A percentile compares a stretch with the other conserved stretches of the same genome.
phyloP scores from a whole-genome alignment of 2,888 invertebrate species.

The Pseudolycoriella hygida region DNA sequence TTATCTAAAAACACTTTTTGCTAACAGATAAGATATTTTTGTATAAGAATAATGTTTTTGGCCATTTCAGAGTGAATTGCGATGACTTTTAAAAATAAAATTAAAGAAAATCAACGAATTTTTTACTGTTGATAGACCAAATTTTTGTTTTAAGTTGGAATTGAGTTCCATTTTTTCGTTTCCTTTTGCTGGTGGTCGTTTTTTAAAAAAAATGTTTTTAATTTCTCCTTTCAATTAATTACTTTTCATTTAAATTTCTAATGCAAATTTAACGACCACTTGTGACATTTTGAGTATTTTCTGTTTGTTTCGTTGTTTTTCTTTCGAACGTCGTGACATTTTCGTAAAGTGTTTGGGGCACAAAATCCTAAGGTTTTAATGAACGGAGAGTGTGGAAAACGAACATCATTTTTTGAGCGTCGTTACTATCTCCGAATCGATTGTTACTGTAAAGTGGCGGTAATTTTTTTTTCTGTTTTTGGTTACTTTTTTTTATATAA shows the following conservation, averaged over 20 bases:
- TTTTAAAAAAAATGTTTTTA: background rate
- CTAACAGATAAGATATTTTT: slow-evolving; percentile 26
- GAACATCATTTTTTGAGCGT: slow-evolving; percentile 30
- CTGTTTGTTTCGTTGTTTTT: too few relatives aligned
- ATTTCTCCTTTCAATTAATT: background rate
- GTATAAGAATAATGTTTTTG: slow-evolving; percentile 3
- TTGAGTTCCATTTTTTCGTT: background rate
- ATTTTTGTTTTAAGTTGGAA: background rate
- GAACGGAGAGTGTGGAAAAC: background rate
- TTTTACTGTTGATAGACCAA: background rate
- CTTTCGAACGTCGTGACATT: slow-evolving; percentile 14
- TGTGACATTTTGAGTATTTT: background rate
- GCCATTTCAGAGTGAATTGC: slow-evolving; percentile 29
- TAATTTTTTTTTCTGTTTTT: slow-evolving; percentile 12
- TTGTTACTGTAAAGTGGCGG: slow-evolving; percentile 14
- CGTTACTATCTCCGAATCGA: slow-evolving; percentile 21
- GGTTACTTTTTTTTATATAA: background rate
- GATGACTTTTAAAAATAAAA: background rate
- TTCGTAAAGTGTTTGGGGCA: slow-evolving; percentile 28
- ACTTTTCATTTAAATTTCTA: too few relatives aligned
- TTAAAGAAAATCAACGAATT: background rate
- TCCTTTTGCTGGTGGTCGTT: background rate
- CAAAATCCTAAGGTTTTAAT: slow-evolving; percentile 7
- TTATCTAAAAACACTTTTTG: slow-evolving; percentile 37
- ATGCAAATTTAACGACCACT: too few relatives aligned